phyloP scores from a whole-genome alignment of 2,113 vertebrate genomes.

The Sinosuthora webbiana region DNA sequence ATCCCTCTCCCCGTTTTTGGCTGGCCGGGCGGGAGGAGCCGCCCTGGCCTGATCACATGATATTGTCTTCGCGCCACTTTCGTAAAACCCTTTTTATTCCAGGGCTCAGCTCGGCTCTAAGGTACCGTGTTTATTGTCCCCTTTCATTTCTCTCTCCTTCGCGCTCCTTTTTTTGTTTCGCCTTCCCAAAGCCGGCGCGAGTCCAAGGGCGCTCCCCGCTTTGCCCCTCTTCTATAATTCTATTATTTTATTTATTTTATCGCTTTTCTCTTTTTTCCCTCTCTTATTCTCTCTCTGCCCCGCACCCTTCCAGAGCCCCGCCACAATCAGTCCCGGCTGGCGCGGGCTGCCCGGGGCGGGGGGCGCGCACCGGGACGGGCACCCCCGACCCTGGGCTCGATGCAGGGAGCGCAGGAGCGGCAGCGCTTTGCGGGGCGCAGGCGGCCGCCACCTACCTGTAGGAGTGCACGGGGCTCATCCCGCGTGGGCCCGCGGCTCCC shows the following conservation, averaged over 20 bases:
- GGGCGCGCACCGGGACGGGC: neutral
- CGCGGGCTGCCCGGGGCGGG: neutral
- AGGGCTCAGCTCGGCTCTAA: slow-evolving; percentile 70
- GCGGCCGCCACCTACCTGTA: neutral
- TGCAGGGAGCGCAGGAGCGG: neutral
- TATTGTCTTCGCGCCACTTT: slow-evolving; percentile 91
- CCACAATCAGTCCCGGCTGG: neutral
- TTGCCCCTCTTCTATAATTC: too few relatives aligned
- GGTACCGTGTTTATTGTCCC: slow-evolving; percentile 71
- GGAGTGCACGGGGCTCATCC: neutral
- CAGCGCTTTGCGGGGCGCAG: neutral
- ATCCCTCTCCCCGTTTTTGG: slow-evolving; percentile 36
- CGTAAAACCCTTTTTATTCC: slow-evolving; percentile 63
- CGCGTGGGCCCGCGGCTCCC: neutral
- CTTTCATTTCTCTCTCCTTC: neutral
- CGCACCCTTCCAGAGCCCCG: neutral
- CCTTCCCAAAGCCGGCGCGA: neutral
- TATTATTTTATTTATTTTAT: too few relatives aligned
- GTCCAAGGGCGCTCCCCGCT: neutral
- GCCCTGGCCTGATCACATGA: slow-evolving; percentile 82
- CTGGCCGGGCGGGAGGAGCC: slow-evolving; percentile 72
- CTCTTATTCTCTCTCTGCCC: neutral
- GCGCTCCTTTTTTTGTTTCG: neutral
- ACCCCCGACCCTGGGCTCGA: neutral
- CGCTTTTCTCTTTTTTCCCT: too few relatives aligned